Evolutionary conservation across 1,140 invertebrate species (phyloP), one percentile per base, ranked within the genome.

Genomic region (Danaus plexippus): DNA sequence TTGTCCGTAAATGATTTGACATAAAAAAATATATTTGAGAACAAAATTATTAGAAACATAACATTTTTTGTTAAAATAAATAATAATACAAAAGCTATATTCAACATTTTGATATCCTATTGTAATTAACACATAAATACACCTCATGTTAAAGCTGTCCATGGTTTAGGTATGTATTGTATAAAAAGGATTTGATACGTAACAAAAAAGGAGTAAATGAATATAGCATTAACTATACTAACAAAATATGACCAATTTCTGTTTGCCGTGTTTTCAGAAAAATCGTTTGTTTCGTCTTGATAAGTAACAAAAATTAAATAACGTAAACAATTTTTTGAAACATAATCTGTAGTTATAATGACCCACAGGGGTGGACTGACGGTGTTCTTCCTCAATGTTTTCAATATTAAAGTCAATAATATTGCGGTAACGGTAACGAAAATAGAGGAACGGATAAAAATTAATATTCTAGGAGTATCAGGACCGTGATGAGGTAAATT

Each of bases 391-490:
- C 43, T 55, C 7, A 81, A 18, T 11, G 32, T 53, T 47, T 47
- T 57, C 22, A 76, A 66, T 11, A 60, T 7, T 8, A 72, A 50
- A 0, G 69, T 67, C 7, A 75, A 50, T 9, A 69, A 18, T 11
- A 73, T 42, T 10, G 58, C 50, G 11, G 63, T 41, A 4, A 59
- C 43, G 1, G 71, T 75, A 1, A 75, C 44, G 47, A 67, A 12
- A 9, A 73, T 40, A 8, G 75, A 81, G 0, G 43, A 43, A 5
- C 55, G 60, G 6, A 71, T 57, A 42, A 67, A 78, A 1, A 61
- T 57, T 9, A 78, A 47, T 18, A 81, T 54, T 0, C 48, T 63
- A 6, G 76, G 76, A 1, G 64, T 48, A 15, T 71, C 64, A 2
- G 22, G 7, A n/a, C 63, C 62, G 11, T 71, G 47, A 15, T 54